Evolutionary conservation across 2,797 vertebrate genomes (phyloP).

Genomic region (Coluber constrictor): DNA sequence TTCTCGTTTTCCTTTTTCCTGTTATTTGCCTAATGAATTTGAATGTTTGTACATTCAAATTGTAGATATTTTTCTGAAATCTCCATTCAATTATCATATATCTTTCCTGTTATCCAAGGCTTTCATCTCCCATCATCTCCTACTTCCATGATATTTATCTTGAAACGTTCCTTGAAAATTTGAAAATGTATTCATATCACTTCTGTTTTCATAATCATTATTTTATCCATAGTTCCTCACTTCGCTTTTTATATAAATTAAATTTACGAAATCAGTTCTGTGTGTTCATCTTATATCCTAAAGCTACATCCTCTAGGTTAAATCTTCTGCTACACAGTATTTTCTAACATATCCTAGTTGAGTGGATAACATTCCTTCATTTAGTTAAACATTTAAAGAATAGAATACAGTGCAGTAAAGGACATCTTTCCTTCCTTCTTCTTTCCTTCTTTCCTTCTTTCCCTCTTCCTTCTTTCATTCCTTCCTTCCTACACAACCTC

Average conservation of each 20-base stretch:
- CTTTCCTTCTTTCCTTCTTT: too few species aligned
- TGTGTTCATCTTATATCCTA: neutral
- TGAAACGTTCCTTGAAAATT: neutral
- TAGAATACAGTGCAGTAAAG: neutral
- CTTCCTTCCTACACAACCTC: neutral
- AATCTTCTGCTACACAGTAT: neutral
- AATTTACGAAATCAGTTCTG: neutral
- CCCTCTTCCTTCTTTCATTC: neutral
- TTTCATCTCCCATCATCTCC: neutral
- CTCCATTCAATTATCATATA: neutral
- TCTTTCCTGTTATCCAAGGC: neutral
- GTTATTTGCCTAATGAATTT: neutral
- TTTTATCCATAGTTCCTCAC: neutral
- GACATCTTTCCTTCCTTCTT: too few species aligned
- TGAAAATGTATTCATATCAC: neutral
- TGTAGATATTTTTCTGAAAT: neutral
- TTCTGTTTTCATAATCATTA: neutral
- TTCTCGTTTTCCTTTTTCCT: neutral
- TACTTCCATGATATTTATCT: neutral
- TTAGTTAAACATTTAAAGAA: neutral
- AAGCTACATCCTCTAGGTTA: neutral
- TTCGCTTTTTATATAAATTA: neutral
- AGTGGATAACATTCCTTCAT: neutral
- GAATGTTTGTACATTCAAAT: too few species aligned
- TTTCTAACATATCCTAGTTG: neutral